These are phyloP conservation scores for Tetranychus piercei DNA, from an alignment of 2,888 invertebrate species.

Conservation along the genomic window DNA sequence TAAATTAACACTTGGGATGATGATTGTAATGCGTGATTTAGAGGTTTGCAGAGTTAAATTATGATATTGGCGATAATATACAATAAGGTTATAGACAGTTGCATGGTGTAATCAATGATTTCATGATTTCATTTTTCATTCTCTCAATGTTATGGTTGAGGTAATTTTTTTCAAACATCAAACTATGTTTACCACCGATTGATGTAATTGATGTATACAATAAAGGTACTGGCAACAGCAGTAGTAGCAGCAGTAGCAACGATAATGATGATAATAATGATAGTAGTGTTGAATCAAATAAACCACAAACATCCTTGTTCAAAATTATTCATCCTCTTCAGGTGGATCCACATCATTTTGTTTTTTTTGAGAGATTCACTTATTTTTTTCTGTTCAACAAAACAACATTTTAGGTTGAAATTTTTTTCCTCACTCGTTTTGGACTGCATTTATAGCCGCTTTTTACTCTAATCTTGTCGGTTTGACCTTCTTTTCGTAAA, in stretches of 20 bases:
- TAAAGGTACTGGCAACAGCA: no score
- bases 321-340: background rate
- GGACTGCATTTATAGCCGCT: no score
- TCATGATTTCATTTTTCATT: background rate
- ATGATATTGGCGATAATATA: no score
- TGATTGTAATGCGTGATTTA: no score
- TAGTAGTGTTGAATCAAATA: background rate
- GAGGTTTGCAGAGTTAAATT: no score
- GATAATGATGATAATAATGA: background rate
- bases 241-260: background rate
- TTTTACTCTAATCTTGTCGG: no score
- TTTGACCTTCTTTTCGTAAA: no score
- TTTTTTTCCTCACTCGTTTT: no score
- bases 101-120: background rate
- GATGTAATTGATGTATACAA: no score
- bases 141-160: background rate
- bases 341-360: background rate
- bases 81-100: background rate
- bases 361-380: background rate
- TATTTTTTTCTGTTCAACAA: no score
- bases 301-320: conserved; percentile 1
- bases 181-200: background rate
- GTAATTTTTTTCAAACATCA: background rate
- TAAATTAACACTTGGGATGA: no score
- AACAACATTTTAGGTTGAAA: no score